Percentiles rank a stretch among this genome's conserved stretches.
Evolutionary conservation across 92 coral and sea anemone species (phyloP).

Genomic region (Palythoa grandis): DNA sequence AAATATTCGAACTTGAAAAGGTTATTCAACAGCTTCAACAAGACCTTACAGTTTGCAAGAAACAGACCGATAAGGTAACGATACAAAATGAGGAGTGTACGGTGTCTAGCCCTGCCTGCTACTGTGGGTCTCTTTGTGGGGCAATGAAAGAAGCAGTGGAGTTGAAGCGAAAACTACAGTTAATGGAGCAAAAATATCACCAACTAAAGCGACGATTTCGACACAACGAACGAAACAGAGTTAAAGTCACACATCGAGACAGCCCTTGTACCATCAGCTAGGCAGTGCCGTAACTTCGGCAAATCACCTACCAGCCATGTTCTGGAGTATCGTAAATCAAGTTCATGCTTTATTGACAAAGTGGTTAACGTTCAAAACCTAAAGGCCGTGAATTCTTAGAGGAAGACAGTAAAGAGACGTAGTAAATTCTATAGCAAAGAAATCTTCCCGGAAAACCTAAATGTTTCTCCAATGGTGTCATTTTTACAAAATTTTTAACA

Average conservation of each 20-base stretch:
- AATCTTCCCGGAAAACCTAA: no score
- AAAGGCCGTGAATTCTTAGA: no score
- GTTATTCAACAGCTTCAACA: conserved; percentile 77
- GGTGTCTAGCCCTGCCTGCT: conserved; percentile 70
- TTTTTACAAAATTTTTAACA: no score
- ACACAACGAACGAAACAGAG: conserved; percentile 72
- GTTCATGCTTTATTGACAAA: no score
- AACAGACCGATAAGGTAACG: conserved; percentile 40
- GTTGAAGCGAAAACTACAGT: conserved; percentile 80
- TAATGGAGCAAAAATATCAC: conserved; percentile 85
- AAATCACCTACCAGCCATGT: no score
- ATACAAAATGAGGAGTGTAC: conserved; percentile 43
- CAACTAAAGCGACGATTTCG: conserved; percentile 76
- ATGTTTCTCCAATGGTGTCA: no score
- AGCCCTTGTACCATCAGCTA: conserved; percentile 86
- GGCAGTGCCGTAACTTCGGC: neutral
- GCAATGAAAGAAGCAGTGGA: conserved; percentile 97
- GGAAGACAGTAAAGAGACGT: no score
- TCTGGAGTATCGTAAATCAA: no score
- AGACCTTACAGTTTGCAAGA: conserved; percentile 65
- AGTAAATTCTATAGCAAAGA: no score
- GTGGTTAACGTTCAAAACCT: no score
- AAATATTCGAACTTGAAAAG: conserved; percentile 79
- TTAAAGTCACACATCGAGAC: conserved; percentile 85
- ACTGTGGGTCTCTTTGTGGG: conserved; percentile 92